Conservation (phyloP, 2,888 invertebrate species). For the Mycalesis mineus region DNA sequence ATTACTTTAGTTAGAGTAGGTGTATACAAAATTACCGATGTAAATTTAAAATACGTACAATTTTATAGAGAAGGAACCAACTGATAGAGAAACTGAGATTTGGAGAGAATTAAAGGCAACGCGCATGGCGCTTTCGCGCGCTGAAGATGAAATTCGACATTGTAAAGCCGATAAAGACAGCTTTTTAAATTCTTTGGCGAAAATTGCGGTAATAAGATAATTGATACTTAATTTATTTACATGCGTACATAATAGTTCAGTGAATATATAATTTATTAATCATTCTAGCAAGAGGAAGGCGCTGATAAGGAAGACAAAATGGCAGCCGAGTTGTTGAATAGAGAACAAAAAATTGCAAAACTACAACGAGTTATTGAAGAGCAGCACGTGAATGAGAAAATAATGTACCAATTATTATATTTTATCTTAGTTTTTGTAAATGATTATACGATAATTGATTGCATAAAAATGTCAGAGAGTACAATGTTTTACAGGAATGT, state of each 20-base stretch:
- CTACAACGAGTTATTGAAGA: conserved; percentile 56
- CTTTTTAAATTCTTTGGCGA: conserved; percentile 65
- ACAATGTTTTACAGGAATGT: too few relatives aligned
- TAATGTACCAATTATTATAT: conserved; percentile 40
- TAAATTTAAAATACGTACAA: too few relatives aligned
- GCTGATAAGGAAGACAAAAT: conserved; percentile 56
- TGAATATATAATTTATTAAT: neutral
- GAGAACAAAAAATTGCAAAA: conserved; percentile 56
- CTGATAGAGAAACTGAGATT: conserved; percentile 68
- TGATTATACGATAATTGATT: too few relatives aligned
- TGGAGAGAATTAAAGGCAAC: conserved; percentile 71
- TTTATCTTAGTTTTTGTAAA: too few relatives aligned
- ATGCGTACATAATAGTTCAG: too few relatives aligned
- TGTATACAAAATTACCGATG: too few relatives aligned
- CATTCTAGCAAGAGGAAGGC: conserved; percentile 57
- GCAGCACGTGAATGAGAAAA: conserved; percentile 54
- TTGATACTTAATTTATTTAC: neutral
- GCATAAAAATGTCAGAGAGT: too few relatives aligned
- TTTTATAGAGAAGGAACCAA: conserved; percentile 54
- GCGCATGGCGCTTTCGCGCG: conserved; percentile 47
- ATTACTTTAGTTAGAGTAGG: too few relatives aligned
- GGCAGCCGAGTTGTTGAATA: conserved; percentile 56
- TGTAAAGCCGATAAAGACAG: conserved; percentile 70
- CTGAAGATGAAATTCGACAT: conserved; percentile 60
- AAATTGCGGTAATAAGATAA: conserved; percentile 59